Base-by-base conservation (phyloP, 2,888 invertebrate genomes). In the Drosophila borealis region DNA sequence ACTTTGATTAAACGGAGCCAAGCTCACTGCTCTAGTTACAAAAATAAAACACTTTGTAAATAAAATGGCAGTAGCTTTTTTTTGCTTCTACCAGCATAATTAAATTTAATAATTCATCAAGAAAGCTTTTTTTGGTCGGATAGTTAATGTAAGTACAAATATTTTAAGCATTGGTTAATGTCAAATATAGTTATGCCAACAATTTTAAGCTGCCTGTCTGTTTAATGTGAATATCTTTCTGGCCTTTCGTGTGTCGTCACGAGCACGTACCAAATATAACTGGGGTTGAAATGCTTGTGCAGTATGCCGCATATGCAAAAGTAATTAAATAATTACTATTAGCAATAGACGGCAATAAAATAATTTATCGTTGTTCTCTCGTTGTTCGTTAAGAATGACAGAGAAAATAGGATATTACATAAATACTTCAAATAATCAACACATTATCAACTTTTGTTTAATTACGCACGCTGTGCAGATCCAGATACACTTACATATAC, bases 361-460 rank as follows among this genome's bases (percentile, higher is more conserved):
- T 56, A 55, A 50, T 59, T 61, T 51, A 46, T 34, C 39, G 45
- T 41, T 50, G 44, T 25, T 29, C 14, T 44, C 46, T 41, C 48
- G 53, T 8, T 55, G 56, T 8, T 55, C 9, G 10, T 37, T 19
- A 1, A n/a, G 29, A 54, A 45, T 14, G n/a, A 11, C 37, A 44
- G 37, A 48, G 60, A 70, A 17, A 48, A 44, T 42, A 53, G 42
- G 46, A 71, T 72, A 85, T 80, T 72, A 61, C 75, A 65, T 75
- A 80, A 85, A 82, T 85, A 78, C 80, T 59, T 78, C 62, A 78
- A 82, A 81, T 80, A 85, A 82, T 88, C 87, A 78, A 83, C 84
- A 84, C 86, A 74, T 88, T 80, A 88, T 75, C 70, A 84, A 82
- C 69, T 74, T 82, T 82, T 82, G 75, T 74, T 86, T 80, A 88